These are phyloP conservation scores for Cossypha heuglini DNA, from an alignment of 2,797 vertebrate genomes.

Conservation along the genomic window DNA sequence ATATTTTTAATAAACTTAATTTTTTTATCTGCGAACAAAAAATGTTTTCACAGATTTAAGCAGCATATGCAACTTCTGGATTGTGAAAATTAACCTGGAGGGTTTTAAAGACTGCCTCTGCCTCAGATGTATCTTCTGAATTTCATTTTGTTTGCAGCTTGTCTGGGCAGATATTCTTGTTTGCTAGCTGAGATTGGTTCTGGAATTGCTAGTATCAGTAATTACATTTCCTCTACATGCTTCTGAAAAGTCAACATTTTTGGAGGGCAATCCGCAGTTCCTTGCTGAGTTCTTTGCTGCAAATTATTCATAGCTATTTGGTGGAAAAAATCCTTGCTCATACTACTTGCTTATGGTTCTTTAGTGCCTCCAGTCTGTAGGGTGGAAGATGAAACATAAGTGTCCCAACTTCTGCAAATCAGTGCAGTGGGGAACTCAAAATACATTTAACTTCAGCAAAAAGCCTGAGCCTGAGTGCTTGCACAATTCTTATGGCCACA, in stretches of 20 bases:
- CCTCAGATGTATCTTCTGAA: not conserved
- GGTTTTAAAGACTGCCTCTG: not conserved
- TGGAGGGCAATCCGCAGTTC: not conserved
- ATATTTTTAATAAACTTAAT: not conserved
- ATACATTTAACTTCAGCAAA: not conserved
- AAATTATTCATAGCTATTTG: not conserved
- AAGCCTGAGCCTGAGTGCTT: not conserved
- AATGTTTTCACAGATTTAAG: not conserved
- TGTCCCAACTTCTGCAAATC: not conserved
- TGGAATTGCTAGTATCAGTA: not conserved
- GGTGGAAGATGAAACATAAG: not conserved
- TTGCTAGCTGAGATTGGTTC: not conserved
- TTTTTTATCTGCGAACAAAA: not conserved
- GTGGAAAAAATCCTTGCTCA: not conserved
- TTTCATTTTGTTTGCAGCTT: not conserved
- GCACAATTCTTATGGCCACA: rapidly evolving
- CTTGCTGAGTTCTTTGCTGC: not conserved
- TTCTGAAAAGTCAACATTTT: not conserved
- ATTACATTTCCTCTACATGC: not conserved
- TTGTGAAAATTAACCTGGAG: not conserved
- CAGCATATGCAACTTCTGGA: not conserved
- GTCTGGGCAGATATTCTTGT: not conserved
- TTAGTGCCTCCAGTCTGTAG: not conserved
- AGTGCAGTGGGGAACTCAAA: not conserved
- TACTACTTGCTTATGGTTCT: not conserved